A percentile compares a stretch with the other conserved stretches of the same genome.
Evolutionary conservation across 2,888 invertebrate species (phyloP).

Genomic region (Melinaea menophilus): DNA sequence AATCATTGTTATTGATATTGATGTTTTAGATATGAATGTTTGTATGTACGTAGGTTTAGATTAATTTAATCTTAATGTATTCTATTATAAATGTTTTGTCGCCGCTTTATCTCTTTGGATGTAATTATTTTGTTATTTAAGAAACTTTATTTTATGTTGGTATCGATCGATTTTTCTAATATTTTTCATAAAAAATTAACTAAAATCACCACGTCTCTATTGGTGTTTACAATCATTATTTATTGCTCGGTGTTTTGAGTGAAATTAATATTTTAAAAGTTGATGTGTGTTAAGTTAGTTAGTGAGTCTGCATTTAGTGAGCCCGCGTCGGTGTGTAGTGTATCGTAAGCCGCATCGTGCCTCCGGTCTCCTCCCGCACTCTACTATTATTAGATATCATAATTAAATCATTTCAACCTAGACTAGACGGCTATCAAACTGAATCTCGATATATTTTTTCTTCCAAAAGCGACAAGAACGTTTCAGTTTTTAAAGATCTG

Average conservation of each 20-base stretch:
- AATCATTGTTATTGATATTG: constrained; percentile 67
- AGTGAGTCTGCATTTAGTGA: constrained; percentile 68
- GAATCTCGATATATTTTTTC: background rate
- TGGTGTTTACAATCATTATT: constrained; percentile 1
- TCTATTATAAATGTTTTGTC: constrained; percentile 43
- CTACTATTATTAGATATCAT: constrained; percentile 23
- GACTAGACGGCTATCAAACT: background rate
- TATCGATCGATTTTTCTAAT: constrained; percentile 29
- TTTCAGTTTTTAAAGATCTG: background rate
- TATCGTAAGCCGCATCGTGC: constrained; percentile 62
- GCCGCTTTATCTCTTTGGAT: constrained; percentile 46
- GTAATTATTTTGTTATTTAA: constrained; percentile 41
- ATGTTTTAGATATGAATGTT: constrained; percentile 67
- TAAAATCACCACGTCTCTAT: constrained; percentile 17
- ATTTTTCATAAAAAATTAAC: constrained; percentile 15
- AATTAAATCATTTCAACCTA: background rate
- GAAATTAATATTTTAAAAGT: background rate
- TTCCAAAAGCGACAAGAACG: background rate
- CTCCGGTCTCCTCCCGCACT: constrained; percentile 53
- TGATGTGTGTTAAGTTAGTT: constrained; percentile 59
- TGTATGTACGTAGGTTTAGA: constrained; percentile 47
- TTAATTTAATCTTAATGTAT: constrained; percentile 48
- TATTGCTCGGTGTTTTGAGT: background rate
- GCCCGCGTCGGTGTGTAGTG: constrained; percentile 40
- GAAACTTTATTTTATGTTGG: constrained; percentile 38